These are phyloP conservation scores for Brachionus calyciflorus DNA, from an alignment of 1,140 invertebrate species.

Conservation along the genomic window DNA sequence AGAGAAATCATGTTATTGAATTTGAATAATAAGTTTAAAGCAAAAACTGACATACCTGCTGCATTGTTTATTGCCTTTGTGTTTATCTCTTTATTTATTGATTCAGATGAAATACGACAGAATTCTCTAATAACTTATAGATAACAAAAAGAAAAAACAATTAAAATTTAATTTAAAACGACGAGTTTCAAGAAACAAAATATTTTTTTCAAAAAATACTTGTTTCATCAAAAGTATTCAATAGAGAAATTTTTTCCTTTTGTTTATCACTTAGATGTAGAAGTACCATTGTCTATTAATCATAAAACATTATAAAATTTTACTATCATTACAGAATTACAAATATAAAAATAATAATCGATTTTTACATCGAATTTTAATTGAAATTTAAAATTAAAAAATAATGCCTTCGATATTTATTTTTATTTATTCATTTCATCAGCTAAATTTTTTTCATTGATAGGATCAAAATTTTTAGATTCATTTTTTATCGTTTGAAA, in stretches of 20 bases:
- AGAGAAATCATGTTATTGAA: background rate
- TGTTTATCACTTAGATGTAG: background rate
- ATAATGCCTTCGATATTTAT: background rate
- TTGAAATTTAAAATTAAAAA: conserved; percentile 6
- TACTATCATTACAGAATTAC: too few species aligned
- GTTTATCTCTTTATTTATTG: conserved; percentile 39
- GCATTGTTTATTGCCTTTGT: conserved; percentile 36
- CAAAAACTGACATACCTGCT: conserved; percentile 18
- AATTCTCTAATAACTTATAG: conserved; percentile 32
- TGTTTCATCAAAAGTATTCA: conserved; percentile 26
- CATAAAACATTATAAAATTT: background rate
- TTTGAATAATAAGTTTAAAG: background rate
- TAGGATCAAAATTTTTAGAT: background rate
- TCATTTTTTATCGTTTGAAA: background rate
- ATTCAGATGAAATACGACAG: conserved; percentile 32
- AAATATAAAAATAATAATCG: background rate
- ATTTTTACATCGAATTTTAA: conserved; percentile 5
- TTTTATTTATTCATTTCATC: conserved; percentile 41
- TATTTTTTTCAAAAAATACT: background rate
- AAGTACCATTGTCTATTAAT: conserved; percentile 4
- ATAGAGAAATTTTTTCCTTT: background rate
- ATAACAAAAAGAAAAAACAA: too few species aligned
- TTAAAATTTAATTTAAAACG: background rate
- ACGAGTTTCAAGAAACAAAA: too few species aligned
- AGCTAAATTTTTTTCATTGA: conserved; percentile 25